Conservation (phyloP, 2,113 vertebrate genomes). For the Ptilonorhynchus violaceus region DNA sequence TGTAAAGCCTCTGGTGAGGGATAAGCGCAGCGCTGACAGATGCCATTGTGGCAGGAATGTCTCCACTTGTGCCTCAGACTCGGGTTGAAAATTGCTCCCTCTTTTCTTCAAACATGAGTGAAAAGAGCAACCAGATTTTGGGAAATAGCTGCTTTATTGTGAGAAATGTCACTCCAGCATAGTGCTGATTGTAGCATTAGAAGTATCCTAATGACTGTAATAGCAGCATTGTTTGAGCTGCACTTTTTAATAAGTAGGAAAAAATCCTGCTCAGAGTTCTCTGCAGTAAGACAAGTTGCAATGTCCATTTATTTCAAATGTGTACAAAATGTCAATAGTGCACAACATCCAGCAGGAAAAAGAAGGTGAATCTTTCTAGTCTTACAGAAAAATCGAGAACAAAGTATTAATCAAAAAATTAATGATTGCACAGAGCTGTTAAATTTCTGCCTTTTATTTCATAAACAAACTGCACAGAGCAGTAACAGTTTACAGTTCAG, state of each 20-base stretch:
- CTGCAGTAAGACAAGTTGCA: not conserved
- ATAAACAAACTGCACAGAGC: not conserved
- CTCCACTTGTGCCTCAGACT: not conserved
- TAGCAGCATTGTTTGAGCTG: not conserved
- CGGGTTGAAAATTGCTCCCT: not conserved
- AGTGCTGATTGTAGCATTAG: not conserved
- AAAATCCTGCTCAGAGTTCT: not conserved
- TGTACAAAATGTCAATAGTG: not conserved
- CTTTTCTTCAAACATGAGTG: not conserved
- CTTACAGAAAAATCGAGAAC: not conserved
- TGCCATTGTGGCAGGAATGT: not conserved
- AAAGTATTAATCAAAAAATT: conserved; percentile 1
- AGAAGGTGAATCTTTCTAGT: not conserved
- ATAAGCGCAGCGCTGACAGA: not conserved
- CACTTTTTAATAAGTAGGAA: not conserved
- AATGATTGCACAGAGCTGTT: conserved; percentile 22
- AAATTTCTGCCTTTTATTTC: conserved; percentile 36
- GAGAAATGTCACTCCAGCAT: not conserved
- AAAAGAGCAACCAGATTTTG: not conserved
- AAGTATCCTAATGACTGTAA: not conserved
- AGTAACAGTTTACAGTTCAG: conserved; percentile 23
- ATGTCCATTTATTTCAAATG: not conserved
- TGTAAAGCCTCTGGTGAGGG: not conserved
- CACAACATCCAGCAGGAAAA: not conserved
- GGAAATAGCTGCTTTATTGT: not conserved